Base-by-base conservation (phyloP, 2,113 vertebrate genomes). In the Emydura subglobosa region DNA sequence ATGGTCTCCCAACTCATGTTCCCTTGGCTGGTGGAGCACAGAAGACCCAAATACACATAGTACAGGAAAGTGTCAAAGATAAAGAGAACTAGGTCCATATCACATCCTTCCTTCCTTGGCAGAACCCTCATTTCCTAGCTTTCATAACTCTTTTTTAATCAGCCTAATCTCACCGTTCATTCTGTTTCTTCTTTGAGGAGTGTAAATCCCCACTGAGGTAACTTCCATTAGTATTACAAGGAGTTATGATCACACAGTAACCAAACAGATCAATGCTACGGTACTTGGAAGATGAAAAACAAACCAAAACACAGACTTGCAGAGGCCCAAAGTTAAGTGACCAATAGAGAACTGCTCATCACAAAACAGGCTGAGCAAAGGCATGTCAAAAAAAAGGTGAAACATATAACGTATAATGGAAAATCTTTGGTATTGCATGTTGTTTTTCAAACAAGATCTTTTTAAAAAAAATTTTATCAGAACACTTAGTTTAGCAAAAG, bases 11-110 rank as follows among this genome's bases (percentile, higher is more conserved):
- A 88, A 12, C 25, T 85, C 83, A n/a, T 8, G 53, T 74, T 87
- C n/a, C 81, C 14, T 76, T 87, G 61, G 31, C 79, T 91, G n/a
- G 51, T 17, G 74, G 31, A 54, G 7, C 8, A 51, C 84, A 86
- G 31, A 86, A 94, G 86, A 22, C 34, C 29, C 25, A 57, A 89
- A 57, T 3, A 44, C 7, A 25, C 14, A 55, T 0, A 0, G 1
- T 65, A 16, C 59, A 65, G 16, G 59, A 65, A 65, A 34, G 3
- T 21, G 80, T 90, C 68, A 86, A 27, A 21, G 49, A n/a, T 61
- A 1, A 25, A 24, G 7, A 65, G 7, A 88, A 12, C 2, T 8
- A 81, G 25, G 42, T 79, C 44, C 59, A 76, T 25, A 47, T 55
- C 7, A 92, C 57, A 79, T 47, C 19, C 25, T 8, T 65, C 16